Evolutionary conservation across 2,888 invertebrate genomes (phyloP).

Genomic region (Xestia xanthographa): DNA sequence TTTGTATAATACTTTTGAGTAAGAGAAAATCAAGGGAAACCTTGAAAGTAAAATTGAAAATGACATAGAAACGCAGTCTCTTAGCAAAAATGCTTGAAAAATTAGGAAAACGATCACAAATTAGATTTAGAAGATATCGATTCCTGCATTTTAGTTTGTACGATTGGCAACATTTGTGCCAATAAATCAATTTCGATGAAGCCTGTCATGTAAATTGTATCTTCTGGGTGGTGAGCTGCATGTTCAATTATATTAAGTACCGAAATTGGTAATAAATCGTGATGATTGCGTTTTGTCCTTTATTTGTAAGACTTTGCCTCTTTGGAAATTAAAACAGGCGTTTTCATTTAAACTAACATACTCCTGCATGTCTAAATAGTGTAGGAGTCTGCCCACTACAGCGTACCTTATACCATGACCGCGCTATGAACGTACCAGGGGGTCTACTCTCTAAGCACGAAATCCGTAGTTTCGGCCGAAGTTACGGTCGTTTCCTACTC

Average conservation of each 20-base stretch:
- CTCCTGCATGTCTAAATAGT: background rate
- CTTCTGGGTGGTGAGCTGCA: background rate
- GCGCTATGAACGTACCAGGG: no score
- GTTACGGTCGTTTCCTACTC: no score
- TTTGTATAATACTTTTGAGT: no score
- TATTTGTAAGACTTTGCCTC: background rate
- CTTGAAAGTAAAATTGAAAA: slow-evolving; percentile 3
- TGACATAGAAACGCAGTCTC: background rate
- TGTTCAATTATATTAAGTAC: background rate
- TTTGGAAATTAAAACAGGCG: no score
- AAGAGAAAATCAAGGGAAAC: no score
- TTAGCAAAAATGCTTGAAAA: background rate
- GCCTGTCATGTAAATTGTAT: slow-evolving; percentile 14
- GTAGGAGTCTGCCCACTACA: background rate
- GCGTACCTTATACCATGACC: no score
- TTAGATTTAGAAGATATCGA: slow-evolving; percentile 32
- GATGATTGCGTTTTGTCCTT: background rate
- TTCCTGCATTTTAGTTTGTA: slow-evolving; percentile 28
- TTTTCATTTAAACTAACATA: no score
- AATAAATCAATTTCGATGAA: slow-evolving; percentile 4
- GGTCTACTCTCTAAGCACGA: no score
- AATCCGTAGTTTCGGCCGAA: no score
- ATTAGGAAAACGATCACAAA: slow-evolving; percentile 21
- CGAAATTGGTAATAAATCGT: background rate
- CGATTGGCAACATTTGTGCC: slow-evolving; percentile 31